Percentiles rank a stretch among this genome's conserved stretches.
Evolutionary conservation across 35 echinoderm and acorn worm species (phyloP).

Genomic region (Apostichopus parvimensis): DNA sequence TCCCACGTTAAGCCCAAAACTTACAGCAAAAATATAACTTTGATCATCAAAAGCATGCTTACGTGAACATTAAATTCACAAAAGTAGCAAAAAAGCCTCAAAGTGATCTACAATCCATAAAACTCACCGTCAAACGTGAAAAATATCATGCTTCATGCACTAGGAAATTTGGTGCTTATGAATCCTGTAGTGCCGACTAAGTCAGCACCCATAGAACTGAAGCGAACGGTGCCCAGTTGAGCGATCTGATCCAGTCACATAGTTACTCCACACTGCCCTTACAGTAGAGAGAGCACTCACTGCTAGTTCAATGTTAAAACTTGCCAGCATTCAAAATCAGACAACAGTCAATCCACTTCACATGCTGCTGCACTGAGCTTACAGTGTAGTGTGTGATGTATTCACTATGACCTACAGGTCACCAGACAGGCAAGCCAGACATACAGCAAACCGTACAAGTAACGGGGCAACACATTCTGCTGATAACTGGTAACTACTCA

Average conservation of each 20-base stretch:
- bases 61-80: not conserved
- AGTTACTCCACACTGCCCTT: not conserved
- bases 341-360: not conserved
- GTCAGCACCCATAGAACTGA: constrained; percentile 47
- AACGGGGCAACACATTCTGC: constrained; percentile 25
- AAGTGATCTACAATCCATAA: not conserved
- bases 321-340: constrained; percentile 2
- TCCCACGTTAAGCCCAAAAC: not conserved
- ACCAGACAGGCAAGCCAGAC: constrained; percentile 40
- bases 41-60: not conserved
- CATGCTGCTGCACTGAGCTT: not conserved
- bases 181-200: constrained; percentile 20
- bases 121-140: constrained; percentile 27
- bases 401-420: constrained; percentile 47
- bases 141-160: constrained; percentile 4
- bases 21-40: not conserved
- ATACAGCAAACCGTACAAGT: constrained; percentile 6
- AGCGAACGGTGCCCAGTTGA: constrained; percentile 32
- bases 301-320: constrained; percentile 47
- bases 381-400: constrained; percentile 9
- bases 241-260: not conserved
- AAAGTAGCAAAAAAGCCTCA: not conserved
- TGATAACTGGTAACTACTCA: constrained; percentile 13
- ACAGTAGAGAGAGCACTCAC: not conserved
- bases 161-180: not conserved